Percentiles rank a stretch among this genome's conserved stretches.
Evolutionary conservation across 2,113 vertebrate species (phyloP).

Genomic region (Perognathus longimembris): DNA sequence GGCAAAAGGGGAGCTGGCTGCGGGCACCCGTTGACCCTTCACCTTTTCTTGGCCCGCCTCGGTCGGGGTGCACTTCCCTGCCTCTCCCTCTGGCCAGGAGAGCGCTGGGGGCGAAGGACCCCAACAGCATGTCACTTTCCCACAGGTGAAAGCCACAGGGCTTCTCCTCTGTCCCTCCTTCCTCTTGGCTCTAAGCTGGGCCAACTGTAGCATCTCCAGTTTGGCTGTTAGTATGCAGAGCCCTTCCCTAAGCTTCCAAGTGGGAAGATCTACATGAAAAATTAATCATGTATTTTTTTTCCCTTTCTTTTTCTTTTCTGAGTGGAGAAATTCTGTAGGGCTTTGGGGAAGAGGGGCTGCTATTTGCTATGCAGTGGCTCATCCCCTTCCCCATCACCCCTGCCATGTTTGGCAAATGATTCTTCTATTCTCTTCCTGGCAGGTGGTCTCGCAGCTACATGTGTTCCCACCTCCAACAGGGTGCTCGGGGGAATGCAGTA

Average conservation of each 20-base stretch:
- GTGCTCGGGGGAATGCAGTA: conserved; percentile 57
- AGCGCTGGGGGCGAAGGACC: no score
- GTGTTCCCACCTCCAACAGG: conserved; percentile 66
- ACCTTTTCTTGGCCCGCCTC: no score
- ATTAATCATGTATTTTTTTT: conserved; percentile 63
- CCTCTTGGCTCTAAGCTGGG: not conserved
- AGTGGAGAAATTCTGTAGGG: conserved; percentile 71
- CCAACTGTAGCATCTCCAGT: conserved; percentile 29
- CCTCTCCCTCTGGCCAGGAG: no score
- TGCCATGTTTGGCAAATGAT: conserved; percentile 81
- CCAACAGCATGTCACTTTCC: no score
- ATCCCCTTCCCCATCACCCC: conserved; percentile 71
- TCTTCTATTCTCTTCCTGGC: conserved; percentile 67
- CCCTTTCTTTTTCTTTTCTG: conserved; percentile 45
- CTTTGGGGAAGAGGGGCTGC: conserved; percentile 65
- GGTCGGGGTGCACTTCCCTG: no score
- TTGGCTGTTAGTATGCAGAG: conserved; percentile 39
- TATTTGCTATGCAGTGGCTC: conserved; percentile 75
- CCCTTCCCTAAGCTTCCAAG: conserved; percentile 65
- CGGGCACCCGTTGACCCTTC: no score
- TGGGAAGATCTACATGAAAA: conserved; percentile 75
- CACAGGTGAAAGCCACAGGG: fast-evolving
- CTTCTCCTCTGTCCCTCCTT: not conserved
- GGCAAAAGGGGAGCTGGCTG: no score
- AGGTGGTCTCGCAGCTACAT: conserved; percentile 82